A percentile compares a stretch with the other conserved stretches of the same genome.
Conservation (phyloP, 2,797 vertebrate species). For the Prionace glauca region DNA sequence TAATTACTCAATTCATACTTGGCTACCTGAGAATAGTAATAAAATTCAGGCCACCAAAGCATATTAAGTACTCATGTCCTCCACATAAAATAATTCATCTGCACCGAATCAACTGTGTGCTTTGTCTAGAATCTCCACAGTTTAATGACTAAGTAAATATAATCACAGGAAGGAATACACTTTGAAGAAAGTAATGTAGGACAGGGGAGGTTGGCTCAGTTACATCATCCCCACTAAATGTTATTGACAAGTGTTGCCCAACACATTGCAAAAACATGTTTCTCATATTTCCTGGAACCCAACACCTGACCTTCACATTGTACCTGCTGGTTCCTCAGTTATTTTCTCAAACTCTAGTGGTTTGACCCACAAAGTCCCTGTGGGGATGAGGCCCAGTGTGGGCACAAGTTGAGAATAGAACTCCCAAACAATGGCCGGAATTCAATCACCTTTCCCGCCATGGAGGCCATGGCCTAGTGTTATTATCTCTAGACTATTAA, state of each 20-base stretch:
- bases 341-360: neutral
- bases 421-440: too few species aligned
- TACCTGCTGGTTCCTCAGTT: neutral
- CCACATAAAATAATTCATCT: neutral
- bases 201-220: neutral
- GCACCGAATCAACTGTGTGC: neutral
- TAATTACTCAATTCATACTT: neutral
- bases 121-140: neutral
- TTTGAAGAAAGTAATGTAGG: neutral
- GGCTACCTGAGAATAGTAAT: neutral
- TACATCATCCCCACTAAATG: neutral
- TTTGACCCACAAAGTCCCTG: neutral
- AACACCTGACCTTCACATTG: neutral
- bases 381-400: neutral
- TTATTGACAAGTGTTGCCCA: neutral
- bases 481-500: too few species aligned
- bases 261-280: neutral
- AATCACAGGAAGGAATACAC: neutral
- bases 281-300: neutral
- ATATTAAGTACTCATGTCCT: neutral
- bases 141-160: neutral
- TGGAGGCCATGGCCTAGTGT: too few species aligned
- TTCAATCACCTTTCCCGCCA: too few species aligned
- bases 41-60: neutral
- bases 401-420: neutral